A percentile compares a stretch with the other conserved stretches of the same genome.
phyloP scores from a whole-genome alignment of 2,113 vertebrate species.

The Diadophis punctatus region DNA sequence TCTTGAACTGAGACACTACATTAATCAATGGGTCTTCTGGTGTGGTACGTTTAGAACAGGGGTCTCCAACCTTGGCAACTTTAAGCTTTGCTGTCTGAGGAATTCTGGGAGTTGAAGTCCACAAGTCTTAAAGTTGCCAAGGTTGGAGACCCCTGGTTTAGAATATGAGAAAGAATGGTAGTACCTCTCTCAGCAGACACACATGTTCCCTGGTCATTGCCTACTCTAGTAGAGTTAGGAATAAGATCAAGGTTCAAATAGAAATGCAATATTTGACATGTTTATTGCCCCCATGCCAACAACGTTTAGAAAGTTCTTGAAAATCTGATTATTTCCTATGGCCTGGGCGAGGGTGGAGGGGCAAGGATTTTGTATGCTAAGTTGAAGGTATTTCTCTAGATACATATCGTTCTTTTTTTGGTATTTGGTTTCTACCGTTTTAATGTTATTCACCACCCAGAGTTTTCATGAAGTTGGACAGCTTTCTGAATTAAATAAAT shows the following conservation, averaged over 20 bases:
- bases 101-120: too few relatives aligned
- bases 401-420: neutral
- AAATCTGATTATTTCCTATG: neutral
- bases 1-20: slow-evolving; percentile 52
- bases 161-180: slow-evolving; percentile 42
- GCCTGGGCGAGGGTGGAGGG: neutral
- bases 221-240: neutral
- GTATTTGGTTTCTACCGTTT: neutral
- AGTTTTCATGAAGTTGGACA: neutral
- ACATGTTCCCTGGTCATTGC: too few relatives aligned
- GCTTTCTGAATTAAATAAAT: neutral
- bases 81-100: too few relatives aligned
- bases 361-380: neutral
- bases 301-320: neutral
- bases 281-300: neutral
- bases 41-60: slow-evolving; percentile 47
- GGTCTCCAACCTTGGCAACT: too few relatives aligned
- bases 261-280: neutral
- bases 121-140: too few relatives aligned
- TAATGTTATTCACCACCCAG: neutral
- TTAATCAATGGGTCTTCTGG: slow-evolving; percentile 46
- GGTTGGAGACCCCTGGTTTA: neutral
- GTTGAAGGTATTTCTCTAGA: neutral
- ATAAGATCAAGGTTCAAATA: neutral
- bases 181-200: neutral